Evolutionary conservation across 1,140 invertebrate species (phyloP), one percentile per base, ranked within the genome.

Genomic region (Metaphire vulgaris): DNA sequence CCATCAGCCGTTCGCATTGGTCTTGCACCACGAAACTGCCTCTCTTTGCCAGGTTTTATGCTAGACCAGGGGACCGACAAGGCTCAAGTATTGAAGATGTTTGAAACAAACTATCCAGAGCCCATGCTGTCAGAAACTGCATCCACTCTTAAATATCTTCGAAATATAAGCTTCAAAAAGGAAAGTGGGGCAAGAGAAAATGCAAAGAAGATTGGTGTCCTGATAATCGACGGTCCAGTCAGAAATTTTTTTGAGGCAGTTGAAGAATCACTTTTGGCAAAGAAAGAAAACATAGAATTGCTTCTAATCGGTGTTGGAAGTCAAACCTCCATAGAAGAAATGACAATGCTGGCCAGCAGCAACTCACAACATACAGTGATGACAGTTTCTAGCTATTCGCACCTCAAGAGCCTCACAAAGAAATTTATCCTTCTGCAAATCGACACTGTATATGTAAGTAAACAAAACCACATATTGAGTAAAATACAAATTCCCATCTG

Each of bases 261-360:
- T 6, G 41, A 56, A 6, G 76, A 74, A 41, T 71, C 76, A 21
- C 33, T 32, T 15, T 26, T 29, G 33, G 76, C 72, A 0, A 74
- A 66, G 31, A 56, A 33, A 16, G 16, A 41, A 14, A 72, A 76
- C 31, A 74, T 79, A n/a, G 56, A 77, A n/a, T 32, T 79, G 69
- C 71, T 79, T 31, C 65, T 72, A 67, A 76, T 79, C 30, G 78
- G 78, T 1, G 69, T 79, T 0, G 78, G 78, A 16, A 30, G 29
- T 1, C 6, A 41, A 0, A 71, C 73, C 28, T 69, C 71, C 41
- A 33, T 66, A 12, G 66, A 76, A n/a, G 77, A 76, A 64, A 31
- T 78, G 65, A 69, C 65, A 1, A 32, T 56, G 32, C 73, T 78
- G 21, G 77, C 77, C 33, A 78, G 74, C 33, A 12, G 28, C n/a